phyloP scores from a whole-genome alignment of 1,140 invertebrate species.

The Drosophila oshimai region DNA sequence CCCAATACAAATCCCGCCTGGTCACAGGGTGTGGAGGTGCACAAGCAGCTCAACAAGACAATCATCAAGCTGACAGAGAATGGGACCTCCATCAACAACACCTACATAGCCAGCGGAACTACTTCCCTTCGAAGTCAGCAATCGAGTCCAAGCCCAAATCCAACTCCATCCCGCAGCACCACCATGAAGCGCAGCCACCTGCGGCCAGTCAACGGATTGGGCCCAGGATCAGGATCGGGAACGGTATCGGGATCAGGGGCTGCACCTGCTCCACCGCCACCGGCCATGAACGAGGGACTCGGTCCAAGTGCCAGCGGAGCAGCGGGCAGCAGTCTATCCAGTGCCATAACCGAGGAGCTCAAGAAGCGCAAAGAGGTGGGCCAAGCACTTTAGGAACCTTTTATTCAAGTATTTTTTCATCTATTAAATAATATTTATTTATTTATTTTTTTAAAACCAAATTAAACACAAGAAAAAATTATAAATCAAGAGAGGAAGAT shows the following conservation, averaged over 20 bases:
- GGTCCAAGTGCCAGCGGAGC: conserved; percentile 12
- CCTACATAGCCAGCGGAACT: conserved; percentile 32
- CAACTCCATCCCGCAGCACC: conserved; percentile 36
- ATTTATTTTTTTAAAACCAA: too few species aligned
- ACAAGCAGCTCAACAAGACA: conserved; percentile 85
- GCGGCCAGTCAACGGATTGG: not conserved
- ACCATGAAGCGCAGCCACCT: conserved; percentile 50
- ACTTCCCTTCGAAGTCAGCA: conserved; percentile 1
- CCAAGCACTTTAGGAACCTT: too few species aligned
- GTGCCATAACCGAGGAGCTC: conserved; percentile 85
- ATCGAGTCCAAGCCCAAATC: conserved; percentile 1
- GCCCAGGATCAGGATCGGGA: not conserved
- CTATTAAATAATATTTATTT: too few species aligned
- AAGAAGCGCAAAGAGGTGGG: conserved; percentile 85
- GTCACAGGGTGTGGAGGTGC: conserved; percentile 16
- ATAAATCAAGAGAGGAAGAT: too few species aligned
- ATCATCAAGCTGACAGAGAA: conserved; percentile 88
- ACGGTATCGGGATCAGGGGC: not conserved
- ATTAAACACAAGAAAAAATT: too few species aligned
- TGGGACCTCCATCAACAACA: conserved; percentile 85
- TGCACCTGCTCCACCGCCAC: conserved; percentile 38
- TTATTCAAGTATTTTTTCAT: too few species aligned
- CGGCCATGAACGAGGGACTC: conserved; percentile 13
- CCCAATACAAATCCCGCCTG: too few species aligned
- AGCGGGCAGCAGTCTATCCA: conserved; percentile 72